A percentile compares a stretch with the other conserved stretches of the same genome.
Conservation (phyloP, 2,888 invertebrate species). For the Ornithoptera alexandrae region DNA sequence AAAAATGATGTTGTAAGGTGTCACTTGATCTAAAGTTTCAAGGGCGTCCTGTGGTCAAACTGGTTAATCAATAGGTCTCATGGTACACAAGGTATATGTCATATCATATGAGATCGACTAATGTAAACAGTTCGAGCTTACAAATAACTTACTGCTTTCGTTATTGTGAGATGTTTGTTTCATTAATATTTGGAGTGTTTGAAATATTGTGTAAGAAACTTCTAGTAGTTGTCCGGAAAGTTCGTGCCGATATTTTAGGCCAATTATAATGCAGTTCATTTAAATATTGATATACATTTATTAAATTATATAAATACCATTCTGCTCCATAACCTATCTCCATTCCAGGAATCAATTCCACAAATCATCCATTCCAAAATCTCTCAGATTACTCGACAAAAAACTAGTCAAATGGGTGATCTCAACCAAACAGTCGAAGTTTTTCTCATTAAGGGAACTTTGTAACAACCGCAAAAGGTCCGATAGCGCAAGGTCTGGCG, state of each 20-base stretch:
- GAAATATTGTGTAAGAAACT: too few relatives aligned
- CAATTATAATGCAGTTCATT: background rate
- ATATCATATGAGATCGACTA: background rate
- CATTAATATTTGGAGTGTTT: too few relatives aligned
- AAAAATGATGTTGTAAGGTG: slow-evolving; percentile 59
- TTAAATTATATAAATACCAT: background rate
- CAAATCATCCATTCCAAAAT: too few relatives aligned
- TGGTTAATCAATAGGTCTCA: slow-evolving; percentile 52
- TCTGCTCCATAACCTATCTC: background rate
- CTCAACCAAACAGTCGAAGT: background rate
- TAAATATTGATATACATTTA: background rate
- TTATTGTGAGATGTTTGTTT: slow-evolving; percentile 13
- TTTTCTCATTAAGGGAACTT: background rate
- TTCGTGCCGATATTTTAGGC: too few relatives aligned
- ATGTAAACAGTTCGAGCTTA: slow-evolving; percentile 6
- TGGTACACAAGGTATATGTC: slow-evolving; percentile 7
- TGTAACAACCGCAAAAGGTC: background rate
- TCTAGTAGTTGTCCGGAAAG: too few relatives aligned
- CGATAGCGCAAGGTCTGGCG: background rate
- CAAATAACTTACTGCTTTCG: slow-evolving; percentile 27
- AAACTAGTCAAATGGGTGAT: too few relatives aligned
- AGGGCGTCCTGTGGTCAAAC: slow-evolving; percentile 62
- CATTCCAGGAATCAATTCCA: too few relatives aligned
- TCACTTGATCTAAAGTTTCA: slow-evolving; percentile 57
- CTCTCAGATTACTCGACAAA: too few relatives aligned